Evolutionary conservation across 1,140 invertebrate genomes (phyloP).

Genomic region (Aphaenogaster floridana): DNA sequence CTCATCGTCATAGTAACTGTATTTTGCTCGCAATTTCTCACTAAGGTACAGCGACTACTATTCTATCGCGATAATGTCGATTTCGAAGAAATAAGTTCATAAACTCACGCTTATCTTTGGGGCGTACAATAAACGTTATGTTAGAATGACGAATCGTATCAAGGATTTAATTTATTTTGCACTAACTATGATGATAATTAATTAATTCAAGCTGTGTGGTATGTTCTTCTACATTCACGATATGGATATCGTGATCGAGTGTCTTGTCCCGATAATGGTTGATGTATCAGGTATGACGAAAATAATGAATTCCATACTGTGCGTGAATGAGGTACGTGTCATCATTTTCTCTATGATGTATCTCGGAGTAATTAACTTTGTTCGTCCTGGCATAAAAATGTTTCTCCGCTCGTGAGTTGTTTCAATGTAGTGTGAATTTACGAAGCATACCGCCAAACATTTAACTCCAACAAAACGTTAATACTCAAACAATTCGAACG

Average conservation of each 20-base stretch:
- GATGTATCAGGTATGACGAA: conserved; percentile 45
- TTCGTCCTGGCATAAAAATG: neutral
- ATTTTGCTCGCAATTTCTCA: conserved; percentile 39
- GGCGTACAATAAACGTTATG: neutral
- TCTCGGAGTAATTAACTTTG: neutral
- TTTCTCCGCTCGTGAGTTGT: neutral
- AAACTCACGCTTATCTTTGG: neutral
- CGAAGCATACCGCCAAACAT: neutral
- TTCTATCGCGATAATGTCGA: too few relatives aligned
- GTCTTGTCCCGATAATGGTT: conserved; percentile 38
- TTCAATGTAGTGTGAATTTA: neutral
- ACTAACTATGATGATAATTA: neutral
- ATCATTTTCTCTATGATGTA: neutral
- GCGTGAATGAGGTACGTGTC: conserved; percentile 18
- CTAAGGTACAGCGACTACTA: conserved; percentile 16
- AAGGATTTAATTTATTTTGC: neutral
- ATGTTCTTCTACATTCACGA: conserved; percentile 41
- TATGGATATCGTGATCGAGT: conserved; percentile 49
- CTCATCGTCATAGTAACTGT: conserved; percentile 13
- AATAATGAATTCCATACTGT: conserved; percentile 48
- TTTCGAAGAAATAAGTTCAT: conserved; percentile 3
- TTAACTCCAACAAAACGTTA: neutral
- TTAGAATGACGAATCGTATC: neutral
- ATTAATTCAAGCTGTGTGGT: conserved; percentile 34
- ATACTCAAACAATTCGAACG: neutral